These are phyloP conservation scores for Ctenicera cuprea DNA, from an alignment of 2,888 invertebrate species.

Conservation along the genomic window DNA sequence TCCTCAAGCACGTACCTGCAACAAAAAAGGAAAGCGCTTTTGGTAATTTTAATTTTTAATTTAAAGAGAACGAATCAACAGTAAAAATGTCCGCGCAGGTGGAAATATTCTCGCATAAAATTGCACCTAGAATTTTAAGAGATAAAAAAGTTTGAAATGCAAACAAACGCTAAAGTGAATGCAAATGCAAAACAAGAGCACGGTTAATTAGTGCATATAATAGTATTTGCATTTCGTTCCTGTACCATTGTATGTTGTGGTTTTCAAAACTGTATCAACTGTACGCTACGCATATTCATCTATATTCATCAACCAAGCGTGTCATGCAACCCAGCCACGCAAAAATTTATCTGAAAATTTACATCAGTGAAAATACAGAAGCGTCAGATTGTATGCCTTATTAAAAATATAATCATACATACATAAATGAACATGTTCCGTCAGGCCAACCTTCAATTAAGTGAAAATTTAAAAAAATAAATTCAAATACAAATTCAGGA, in stretches of 20 bases:
- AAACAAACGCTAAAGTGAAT: not conserved
- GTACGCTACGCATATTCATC: constrained; percentile 38
- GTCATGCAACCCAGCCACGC: constrained; percentile 41
- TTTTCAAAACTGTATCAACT: constrained; percentile 45
- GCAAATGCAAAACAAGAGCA: constrained; percentile 8
- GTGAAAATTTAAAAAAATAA: too few species aligned
- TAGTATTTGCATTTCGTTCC: constrained; percentile 41
- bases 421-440: too few species aligned
- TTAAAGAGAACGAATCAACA: not conserved
- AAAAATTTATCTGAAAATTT: constrained; percentile 41
- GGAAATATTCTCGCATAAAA: not conserved
- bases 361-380: constrained; percentile 23
- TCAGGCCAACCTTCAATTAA: too few species aligned
- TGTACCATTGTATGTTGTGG: constrained; percentile 46
- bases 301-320: constrained; percentile 47
- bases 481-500: too few species aligned
- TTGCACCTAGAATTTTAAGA: not conserved
- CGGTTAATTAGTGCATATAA: constrained; percentile 41
- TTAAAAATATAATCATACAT: constrained; percentile 22
- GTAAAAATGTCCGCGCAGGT: not conserved
- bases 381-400: constrained; percentile 42
- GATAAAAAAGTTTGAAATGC: not conserved
- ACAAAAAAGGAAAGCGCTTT: constrained; percentile 25
- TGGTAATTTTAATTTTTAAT: constrained; percentile 11
- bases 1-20: constrained; percentile 42